phyloP scores from a whole-genome alignment of 2,797 vertebrate genomes.

The Tapirus indicus region DNA sequence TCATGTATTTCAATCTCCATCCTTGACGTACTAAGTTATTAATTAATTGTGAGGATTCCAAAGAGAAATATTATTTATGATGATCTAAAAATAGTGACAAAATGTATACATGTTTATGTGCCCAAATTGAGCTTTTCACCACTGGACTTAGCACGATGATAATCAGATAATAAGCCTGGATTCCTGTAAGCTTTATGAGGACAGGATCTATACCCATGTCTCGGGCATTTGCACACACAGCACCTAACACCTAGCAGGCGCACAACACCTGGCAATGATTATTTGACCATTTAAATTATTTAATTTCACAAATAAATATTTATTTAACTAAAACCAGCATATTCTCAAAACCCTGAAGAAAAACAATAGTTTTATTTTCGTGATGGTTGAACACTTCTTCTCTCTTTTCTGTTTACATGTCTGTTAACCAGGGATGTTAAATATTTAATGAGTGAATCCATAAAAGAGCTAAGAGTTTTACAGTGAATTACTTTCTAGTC shows the following conservation, averaged over 20 bases:
- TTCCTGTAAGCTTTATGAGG: not conserved
- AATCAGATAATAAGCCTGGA: not conserved
- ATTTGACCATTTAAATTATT: not conserved
- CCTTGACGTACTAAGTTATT: slow-evolving; percentile 79
- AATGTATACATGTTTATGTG: not conserved
- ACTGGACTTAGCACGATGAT: not conserved
- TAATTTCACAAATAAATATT: not conserved
- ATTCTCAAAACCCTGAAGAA: not conserved
- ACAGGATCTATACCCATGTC: slow-evolving; percentile 26
- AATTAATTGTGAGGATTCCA: slow-evolving; percentile 78
- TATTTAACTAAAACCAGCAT: not conserved
- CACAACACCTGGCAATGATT: not conserved
- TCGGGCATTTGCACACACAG: not conserved
- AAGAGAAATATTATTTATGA: slow-evolving; percentile 37
- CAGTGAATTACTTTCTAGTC: not conserved
- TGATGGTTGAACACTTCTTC: not conserved
- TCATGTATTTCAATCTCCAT: slow-evolving; percentile 73
- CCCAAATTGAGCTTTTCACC: not conserved
- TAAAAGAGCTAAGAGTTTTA: not conserved
- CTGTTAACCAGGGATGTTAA: not conserved
- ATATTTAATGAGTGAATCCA: not conserved
- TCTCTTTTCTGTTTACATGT: not conserved
- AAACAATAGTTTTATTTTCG: not conserved
- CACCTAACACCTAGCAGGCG: not conserved
- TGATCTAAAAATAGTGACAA: slow-evolving; percentile 9